phyloP scores from a whole-genome alignment of 2,113 vertebrate species.

The Halcyon senegalensis region DNA sequence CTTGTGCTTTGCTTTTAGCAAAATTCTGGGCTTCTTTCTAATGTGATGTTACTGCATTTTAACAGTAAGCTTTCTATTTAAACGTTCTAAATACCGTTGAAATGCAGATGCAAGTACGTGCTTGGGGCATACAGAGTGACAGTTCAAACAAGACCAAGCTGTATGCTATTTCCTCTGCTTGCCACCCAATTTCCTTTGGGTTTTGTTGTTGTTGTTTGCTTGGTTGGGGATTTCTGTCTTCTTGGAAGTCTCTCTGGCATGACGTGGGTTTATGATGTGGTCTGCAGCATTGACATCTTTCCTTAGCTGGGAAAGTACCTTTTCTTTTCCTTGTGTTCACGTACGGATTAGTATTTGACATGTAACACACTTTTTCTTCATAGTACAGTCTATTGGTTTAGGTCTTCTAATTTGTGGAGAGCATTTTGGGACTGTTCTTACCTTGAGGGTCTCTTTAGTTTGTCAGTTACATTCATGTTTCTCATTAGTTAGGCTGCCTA shows the following conservation, averaged over 20 bases:
- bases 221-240: slow-evolving; percentile 19
- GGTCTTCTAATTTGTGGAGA: not conserved
- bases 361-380: not conserved
- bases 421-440: not conserved
- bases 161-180: not conserved
- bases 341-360: not conserved
- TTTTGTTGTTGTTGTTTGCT: slow-evolving; percentile 12
- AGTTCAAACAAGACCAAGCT: slow-evolving; percentile 32
- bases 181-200: slow-evolving; percentile 10
- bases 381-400: not conserved
- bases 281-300: not conserved
- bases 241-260: slow-evolving; percentile 9
- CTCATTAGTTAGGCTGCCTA: slow-evolving; percentile 20
- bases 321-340: not conserved
- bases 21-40: not conserved
- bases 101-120: not conserved
- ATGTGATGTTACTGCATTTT: not conserved
- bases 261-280: slow-evolving; percentile 11
- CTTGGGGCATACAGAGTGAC: not conserved
- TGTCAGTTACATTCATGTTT: slow-evolving; percentile 34
- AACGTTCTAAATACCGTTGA: not conserved
- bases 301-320: not conserved
- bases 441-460: not conserved
- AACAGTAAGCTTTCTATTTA: not conserved
- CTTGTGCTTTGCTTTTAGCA: not conserved